Percentiles rank a stretch among this genome's conserved stretches.
phyloP scores from a whole-genome alignment of 2,113 vertebrate genomes.

The Cryptotis parvus region DNA sequence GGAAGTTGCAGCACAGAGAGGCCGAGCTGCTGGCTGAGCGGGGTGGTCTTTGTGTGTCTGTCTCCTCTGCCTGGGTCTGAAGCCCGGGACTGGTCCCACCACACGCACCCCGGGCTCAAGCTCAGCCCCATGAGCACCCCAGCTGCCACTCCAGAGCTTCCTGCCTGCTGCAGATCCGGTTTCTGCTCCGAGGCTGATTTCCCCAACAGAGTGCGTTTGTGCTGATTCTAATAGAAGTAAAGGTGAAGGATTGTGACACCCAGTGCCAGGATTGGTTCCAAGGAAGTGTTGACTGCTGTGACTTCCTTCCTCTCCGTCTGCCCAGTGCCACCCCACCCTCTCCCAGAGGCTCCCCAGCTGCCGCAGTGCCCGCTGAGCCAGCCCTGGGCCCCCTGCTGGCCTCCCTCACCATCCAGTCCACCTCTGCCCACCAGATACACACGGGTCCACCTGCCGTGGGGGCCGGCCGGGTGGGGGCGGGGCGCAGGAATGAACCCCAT shows the following conservation, averaged over 20 bases:
- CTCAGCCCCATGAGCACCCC: neutral
- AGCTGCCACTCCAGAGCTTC: neutral
- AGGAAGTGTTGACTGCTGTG: constrained; percentile 55
- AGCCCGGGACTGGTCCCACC: no score
- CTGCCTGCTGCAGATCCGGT: neutral
- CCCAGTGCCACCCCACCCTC: neutral
- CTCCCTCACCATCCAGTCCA: neutral
- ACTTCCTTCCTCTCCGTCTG: constrained; percentile 82
- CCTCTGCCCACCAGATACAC: neutral
- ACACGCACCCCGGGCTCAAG: neutral
- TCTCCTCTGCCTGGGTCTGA: no score
- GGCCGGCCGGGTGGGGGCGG: neutral
- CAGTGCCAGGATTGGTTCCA: constrained; percentile 15
- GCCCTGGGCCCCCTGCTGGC: neutral
- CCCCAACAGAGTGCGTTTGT: neutral
- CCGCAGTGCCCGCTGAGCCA: neutral
- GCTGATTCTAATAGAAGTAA: constrained; percentile 73
- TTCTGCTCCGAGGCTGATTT: constrained; percentile 79
- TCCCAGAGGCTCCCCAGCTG: accelerated
- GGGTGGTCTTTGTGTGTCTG: no score
- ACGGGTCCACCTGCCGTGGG: neutral
- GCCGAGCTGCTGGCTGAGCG: no score
- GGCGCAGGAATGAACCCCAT: neutral
- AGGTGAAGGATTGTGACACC: constrained; percentile 80
- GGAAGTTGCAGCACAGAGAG: neutral